Base-by-base conservation (phyloP, 2,113 vertebrate species). In the Coracopsis vasa region DNA sequence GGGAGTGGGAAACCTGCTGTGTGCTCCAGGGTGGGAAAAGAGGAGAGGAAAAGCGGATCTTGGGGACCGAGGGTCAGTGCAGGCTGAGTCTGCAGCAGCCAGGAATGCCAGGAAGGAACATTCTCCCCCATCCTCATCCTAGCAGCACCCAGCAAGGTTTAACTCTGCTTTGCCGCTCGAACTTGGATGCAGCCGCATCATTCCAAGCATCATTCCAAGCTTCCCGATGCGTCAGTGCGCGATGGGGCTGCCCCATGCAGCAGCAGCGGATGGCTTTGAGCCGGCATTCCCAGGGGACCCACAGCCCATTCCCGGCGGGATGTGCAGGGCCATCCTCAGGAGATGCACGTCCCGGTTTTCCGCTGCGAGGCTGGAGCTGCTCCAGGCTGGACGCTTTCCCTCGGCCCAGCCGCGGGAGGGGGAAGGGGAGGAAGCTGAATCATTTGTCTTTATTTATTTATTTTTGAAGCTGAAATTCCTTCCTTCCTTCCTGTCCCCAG, bases 381-480 rank as follows among this genome's bases (percentile, higher is more conserved):
- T 90, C 80, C 75, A 86, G 29, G 10, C 37, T 39, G 61, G 61
- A 28, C 13, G 37, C 25, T 39, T 64, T 50, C 31, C 69, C 37
- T 33, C 12, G 12, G 51, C 51, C 2, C 7, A 5, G 27, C 10
- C 3, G 14, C 2, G 19, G 37, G 39, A 31, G 64, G 56, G 35
- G 39, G 66, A 65, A 60, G 77, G 69, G 39, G 50, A 83, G 78
- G 92, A 94, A 94, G 88, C 53, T 66, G 80, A 85, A 92, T 88
- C 69, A 27, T 48, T 83, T 71, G 45, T 15, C 31, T 50, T n/a
- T 28, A 12, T 16, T 42, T 47, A 41, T 78, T 33, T 61, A 16
- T 75, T 47, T 62, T 27, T 71, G 16, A 24, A 42, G 53, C 72
- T 74, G 72, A 69, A 60, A 90, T 90, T 60, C 82, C 78, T 79